Evolutionary conservation across 2,888 invertebrate genomes (phyloP), one percentile per base, ranked within the genome.

Genomic region (Acanthosepion pharaonis): DNA sequence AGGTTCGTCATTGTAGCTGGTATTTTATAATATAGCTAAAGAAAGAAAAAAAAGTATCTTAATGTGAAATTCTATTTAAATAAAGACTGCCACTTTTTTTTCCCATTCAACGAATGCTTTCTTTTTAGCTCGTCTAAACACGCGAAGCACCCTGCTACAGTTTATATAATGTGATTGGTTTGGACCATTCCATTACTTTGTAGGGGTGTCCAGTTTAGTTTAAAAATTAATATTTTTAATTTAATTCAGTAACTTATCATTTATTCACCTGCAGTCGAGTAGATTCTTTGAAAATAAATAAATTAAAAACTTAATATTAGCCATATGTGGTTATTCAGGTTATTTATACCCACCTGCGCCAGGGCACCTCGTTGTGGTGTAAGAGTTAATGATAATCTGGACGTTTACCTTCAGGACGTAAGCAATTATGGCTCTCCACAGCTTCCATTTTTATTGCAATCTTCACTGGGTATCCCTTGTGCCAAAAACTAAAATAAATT

Each of bases 91-190:
- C 18, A n/a, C 15, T 59, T 78, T n/a, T n/a, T n/a, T n/a, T 78
- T 78, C 78, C n/a, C 78, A 78, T 78, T 78, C 78, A 78, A 78
- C 33, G 78, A 78, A 78, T n/a, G n/a, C n/a, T 78, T 78, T n/a
- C n/a, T 78, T 78, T 78, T n/a, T n/a, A 78, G 78, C 78, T 78
- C 78, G 78, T 78, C 78, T 78, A 78, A 78, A 78, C 78, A 78
- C 33, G n/a, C n/a, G 78, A n/a, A 78, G n/a, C 15, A 18, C 3
- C n/a, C 33, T 78, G 78, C 78, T 33, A 18, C 15, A 78, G 78
- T 78, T 78, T 78, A 78, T 78, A 78, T 78, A 78, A 78, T 78
- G n/a, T 11, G 78, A 78, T 78, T 78, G 78, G 78, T 78, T 78
- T 78, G 78, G 78, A 78, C n/a, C 15, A 33, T 78, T 78, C 78